Percentiles rank a stretch among this genome's conserved stretches.
phyloP scores from a whole-genome alignment of 2,888 invertebrate species.

The Drosophila algonquin region DNA sequence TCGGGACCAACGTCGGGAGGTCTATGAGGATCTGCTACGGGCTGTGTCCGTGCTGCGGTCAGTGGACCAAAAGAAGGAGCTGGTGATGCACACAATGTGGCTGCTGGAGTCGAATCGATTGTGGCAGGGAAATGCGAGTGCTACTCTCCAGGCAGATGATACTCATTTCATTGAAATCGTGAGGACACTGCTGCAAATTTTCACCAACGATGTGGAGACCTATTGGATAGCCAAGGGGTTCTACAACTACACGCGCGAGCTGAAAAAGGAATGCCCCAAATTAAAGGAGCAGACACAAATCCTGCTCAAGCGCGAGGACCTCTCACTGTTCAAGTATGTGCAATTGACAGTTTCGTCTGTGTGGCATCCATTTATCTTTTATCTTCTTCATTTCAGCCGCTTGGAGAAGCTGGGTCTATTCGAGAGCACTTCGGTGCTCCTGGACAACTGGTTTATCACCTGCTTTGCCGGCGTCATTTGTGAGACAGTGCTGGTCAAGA shows the following conservation, averaged over 20 bases:
- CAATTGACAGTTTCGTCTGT: neutral
- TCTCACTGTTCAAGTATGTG: slow-evolving; percentile 87
- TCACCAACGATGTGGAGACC: slow-evolving; percentile 90
- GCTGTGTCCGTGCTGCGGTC: slow-evolving; percentile 89
- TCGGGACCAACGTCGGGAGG: slow-evolving; percentile 87
- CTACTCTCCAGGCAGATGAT: slow-evolving; percentile 83
- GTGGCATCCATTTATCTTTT: neutral
- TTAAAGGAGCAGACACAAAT: slow-evolving; percentile 88
- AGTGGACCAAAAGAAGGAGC: slow-evolving; percentile 86
- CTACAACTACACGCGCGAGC: slow-evolving; percentile 88
- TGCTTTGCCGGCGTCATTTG: slow-evolving; percentile 93
- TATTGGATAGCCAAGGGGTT: slow-evolving; percentile 93
- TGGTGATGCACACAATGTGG: slow-evolving; percentile 92
- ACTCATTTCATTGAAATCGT: slow-evolving; percentile 88
- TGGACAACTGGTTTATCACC: slow-evolving; percentile 91
- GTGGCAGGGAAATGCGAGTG: slow-evolving; percentile 53
- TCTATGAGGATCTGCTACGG: slow-evolving; percentile 90
- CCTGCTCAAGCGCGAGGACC: slow-evolving; percentile 91
- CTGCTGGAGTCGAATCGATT: slow-evolving; percentile 88
- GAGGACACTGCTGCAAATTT: slow-evolving; percentile 88
- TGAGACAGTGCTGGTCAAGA: slow-evolving; percentile 90
- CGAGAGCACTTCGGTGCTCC: slow-evolving; percentile 87
- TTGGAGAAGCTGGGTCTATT: slow-evolving; percentile 86
- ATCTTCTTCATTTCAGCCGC: slow-evolving; percentile 85
- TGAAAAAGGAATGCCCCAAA: slow-evolving; percentile 87